Conservation (phyloP, 2,113 vertebrate genomes). For the Todiramphus saurophagus region DNA sequence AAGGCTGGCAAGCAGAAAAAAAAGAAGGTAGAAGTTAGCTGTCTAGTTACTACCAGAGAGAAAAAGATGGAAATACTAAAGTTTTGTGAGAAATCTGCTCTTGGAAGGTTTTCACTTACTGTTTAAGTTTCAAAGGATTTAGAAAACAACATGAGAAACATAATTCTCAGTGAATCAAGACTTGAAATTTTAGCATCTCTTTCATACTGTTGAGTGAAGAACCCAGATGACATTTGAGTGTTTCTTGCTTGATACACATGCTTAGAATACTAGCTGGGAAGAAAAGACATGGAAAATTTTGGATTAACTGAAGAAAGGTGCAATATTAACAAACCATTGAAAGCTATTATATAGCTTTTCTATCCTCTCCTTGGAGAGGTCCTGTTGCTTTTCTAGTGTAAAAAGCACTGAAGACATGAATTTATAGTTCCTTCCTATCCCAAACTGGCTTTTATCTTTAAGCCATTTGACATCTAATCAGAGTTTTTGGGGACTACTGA, state of each 20-base stretch:
- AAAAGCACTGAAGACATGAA: background rate
- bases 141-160: background rate
- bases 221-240: background rate
- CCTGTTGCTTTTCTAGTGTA: background rate
- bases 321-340: background rate
- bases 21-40: background rate
- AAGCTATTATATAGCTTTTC: background rate
- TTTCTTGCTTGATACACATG: background rate
- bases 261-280: background rate
- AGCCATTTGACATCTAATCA: constrained; percentile 32
- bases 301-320: background rate
- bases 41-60: background rate
- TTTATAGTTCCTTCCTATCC: background rate
- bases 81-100: background rate
- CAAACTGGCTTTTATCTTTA: background rate
- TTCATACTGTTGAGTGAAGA: background rate
- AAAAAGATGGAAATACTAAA: background rate
- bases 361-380: background rate
- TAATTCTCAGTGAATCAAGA: background rate
- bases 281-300: background rate
- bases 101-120: background rate
- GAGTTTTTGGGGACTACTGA: constrained; percentile 13
- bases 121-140: background rate
- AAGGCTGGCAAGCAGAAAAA: background rate
- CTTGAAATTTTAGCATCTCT: background rate